Evolutionary conservation across 2,797 vertebrate species (phyloP).

Genomic region (Galago senegalensis): DNA sequence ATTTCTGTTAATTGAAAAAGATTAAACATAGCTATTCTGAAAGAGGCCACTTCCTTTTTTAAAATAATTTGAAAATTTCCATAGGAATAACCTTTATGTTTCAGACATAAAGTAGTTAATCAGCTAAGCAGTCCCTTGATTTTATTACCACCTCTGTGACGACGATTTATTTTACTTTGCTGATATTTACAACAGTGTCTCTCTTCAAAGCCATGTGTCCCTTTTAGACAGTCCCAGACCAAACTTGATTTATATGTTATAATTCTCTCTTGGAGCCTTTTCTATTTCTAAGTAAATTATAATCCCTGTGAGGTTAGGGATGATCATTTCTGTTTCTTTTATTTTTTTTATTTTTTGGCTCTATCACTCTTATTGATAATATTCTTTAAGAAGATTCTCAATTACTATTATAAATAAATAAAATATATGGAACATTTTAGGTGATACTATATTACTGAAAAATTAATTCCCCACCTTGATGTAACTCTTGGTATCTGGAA

Average conservation of each 20-base stretch:
- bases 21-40: background rate
- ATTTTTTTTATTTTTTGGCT: background rate
- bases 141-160: background rate
- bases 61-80: background rate
- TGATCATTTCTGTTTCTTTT: background rate
- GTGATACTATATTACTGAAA: background rate
- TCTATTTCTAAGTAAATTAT: background rate
- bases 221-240: background rate
- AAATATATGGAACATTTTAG: background rate
- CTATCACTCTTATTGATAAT: background rate
- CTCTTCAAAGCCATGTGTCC: background rate
- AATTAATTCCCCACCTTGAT: background rate
- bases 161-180: background rate
- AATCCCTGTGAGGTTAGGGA: background rate
- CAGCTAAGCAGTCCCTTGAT: background rate
- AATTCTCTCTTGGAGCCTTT: background rate
- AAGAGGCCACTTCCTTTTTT: background rate
- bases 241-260: slow-evolving; percentile 41
- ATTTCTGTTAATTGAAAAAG: background rate
- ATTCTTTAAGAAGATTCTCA: background rate
- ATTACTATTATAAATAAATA: background rate
- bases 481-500: background rate
- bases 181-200: background rate
- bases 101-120: background rate
- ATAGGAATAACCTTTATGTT: background rate